Evolutionary conservation across 2,113 vertebrate genomes (phyloP), one percentile per base, ranked within the genome.

Genomic region (Crotalus tigris): DNA sequence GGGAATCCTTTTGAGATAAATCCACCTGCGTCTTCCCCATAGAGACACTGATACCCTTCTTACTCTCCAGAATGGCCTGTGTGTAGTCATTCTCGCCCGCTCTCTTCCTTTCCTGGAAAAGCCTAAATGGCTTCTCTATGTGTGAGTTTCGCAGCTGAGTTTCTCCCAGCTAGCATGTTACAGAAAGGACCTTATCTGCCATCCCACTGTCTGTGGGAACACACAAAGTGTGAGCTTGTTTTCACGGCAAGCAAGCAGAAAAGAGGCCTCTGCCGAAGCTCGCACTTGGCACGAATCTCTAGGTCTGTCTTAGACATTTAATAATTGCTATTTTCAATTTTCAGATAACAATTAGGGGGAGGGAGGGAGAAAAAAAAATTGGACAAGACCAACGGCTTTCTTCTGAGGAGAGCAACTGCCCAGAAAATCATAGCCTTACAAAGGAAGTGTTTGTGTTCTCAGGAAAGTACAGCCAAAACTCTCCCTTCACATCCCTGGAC

Each of bases 101-200:
- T 39, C 61, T 4, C 51, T 29, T 33, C 29, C 95, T 94, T 94
- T 97, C 96, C 98, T 98, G 97, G 97, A 98, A 97, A 95, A 96
- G 96, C 95, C 97, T 98, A 97, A 98, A 98, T 98, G 97, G 97
- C 95, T 94, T 96, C 97, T 98, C 98, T 98, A 98, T 98, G 97
- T 93, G 46, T 94, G 93, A 24, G 55, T 89, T 94, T 95, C 91
- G 90, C 98, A 98, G 98, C 98, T 98, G 98, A 98, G 94, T 96
- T 33, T 94, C 96, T 95, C 96, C 92, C 97, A 94, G 97, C 54
- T 95, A 86, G 24, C 58, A 0, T 95, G 92, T 96, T 95, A 97
- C 98, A 98, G 98, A 98, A 90, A 98, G 97, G 98, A 98, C 97
- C 97, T 97, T 97, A 95, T 97, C 97, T 95, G 97, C 96, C 97